Base-by-base conservation (phyloP, 92 coral and sea anemone species). In the Paragorgia papillata region DNA sequence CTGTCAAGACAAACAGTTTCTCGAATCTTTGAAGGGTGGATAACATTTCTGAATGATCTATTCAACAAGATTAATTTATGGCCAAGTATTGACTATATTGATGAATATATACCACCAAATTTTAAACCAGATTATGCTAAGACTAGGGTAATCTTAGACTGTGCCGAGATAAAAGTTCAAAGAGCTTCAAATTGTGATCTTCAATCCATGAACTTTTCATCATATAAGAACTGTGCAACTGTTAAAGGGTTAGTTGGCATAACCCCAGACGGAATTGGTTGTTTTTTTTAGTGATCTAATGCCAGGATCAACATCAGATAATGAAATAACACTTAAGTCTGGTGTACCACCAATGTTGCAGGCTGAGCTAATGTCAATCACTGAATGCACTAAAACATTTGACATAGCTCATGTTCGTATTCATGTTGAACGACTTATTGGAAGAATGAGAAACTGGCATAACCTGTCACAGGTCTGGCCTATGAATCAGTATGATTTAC, bases 241-340 rank as follows among this genome's bases (percentile, higher is more conserved):
- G 77, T 70, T 1, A 70, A 70, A 54, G 77, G 63, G 37, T 70
- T 70, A 54, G 51, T 70, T 70, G 77, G 63, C 5, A 70, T 70
- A 19, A 70, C 77, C 7, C 62, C 77, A 51, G 63, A 70, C 53
- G 48, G 77, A 21, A 49, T 53, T 54, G 62, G 62, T 3, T 70
- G 77, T 51, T 69, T 69, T 51, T 68, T n/a, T 69, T 50, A 29
- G 63, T 70, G 77, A 51, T 25, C 50, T 70, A 20, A 70, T 70
- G 77, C 77, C 77, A 3, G 77, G 62, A n/a, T 51, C 77, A 29
- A 70, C 63, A n/a, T 70, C 63, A 3, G 77, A 70, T 54, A 70
- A 54, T 51, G 77, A 70, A 48, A 70, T 51, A 51, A 50, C 76
- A 69, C 0, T 46, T 2, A 48, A 3, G 7, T 69, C 76, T 0